Percentiles rank a stretch among this genome's conserved stretches.
Evolutionary conservation across 2,113 vertebrate species (phyloP).

Genomic region (Columbina picui): DNA sequence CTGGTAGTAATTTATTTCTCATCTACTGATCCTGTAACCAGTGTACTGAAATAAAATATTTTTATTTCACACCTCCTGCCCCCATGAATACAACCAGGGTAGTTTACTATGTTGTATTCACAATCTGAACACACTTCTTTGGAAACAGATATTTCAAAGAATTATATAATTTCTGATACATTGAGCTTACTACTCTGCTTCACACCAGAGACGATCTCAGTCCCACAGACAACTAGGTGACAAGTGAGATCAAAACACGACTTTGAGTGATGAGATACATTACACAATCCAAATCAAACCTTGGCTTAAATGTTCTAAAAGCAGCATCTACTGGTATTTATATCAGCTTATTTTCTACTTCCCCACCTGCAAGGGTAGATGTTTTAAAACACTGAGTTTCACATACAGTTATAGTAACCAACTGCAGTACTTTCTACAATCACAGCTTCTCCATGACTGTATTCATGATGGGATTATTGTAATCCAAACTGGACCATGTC

Average conservation of each 20-base stretch:
- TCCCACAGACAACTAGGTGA: neutral
- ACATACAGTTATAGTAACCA: neutral
- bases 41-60: neutral
- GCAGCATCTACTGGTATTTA: neutral
- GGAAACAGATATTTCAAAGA: neutral
- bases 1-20: neutral
- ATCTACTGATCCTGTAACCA: neutral
- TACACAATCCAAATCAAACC: neutral
- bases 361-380: neutral
- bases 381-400: neutral
- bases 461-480: neutral
- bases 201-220: neutral
- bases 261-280: neutral
- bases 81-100: neutral
- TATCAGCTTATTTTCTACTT: neutral
- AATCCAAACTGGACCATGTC: accelerated
- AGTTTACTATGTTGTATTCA: neutral
- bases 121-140: neutral
- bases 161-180: neutral
- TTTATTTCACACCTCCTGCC: neutral
- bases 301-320: neutral
- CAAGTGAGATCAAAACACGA: neutral
- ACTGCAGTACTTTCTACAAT: neutral
- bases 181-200: neutral
- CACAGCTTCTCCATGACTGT: neutral